These are phyloP conservation scores for Callimorpha dominula DNA, from an alignment of 2,888 invertebrate species.

Conservation along the genomic window DNA sequence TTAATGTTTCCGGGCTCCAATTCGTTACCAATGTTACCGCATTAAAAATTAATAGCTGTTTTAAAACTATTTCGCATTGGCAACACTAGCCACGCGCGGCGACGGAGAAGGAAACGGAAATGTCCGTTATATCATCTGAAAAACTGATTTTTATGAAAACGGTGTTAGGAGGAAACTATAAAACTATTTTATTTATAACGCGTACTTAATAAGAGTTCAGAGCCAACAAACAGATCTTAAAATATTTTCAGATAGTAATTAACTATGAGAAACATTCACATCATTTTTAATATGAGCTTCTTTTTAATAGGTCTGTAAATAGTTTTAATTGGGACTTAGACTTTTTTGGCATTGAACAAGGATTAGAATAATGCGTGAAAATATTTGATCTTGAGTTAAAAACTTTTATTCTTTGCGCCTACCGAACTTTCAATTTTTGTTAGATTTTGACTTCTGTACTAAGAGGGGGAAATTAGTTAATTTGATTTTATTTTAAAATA, in stretches of 20 bases:
- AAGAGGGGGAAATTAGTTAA: no score
- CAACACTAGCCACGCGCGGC: constrained; percentile 64
- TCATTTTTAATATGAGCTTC: neutral
- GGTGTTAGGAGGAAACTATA: constrained; percentile 75
- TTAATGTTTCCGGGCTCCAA: constrained; percentile 84
- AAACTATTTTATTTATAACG: constrained; percentile 71
- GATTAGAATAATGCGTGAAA: neutral
- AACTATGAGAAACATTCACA: constrained; percentile 9
- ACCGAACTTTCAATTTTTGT: neutral
- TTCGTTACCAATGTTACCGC: constrained; percentile 78
- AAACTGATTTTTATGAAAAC: constrained; percentile 74
- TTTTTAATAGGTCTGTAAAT: neutral
- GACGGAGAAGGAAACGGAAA: constrained; percentile 80
- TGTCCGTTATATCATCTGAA: constrained; percentile 78
- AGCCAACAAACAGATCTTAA: constrained; percentile 30
- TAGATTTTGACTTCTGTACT: no score
- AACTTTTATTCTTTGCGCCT: neutral
- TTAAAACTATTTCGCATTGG: constrained; percentile 84
- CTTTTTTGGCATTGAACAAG: neutral
- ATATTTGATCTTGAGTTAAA: neutral
- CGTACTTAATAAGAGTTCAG: constrained; percentile 34
- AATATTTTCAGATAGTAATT: constrained; percentile 40
- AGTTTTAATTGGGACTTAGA: neutral
- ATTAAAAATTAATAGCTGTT: constrained; percentile 82
- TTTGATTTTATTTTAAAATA: no score